phyloP scores from a whole-genome alignment of 1,140 invertebrate species.

The Pseudomyrmex dendroicus region DNA sequence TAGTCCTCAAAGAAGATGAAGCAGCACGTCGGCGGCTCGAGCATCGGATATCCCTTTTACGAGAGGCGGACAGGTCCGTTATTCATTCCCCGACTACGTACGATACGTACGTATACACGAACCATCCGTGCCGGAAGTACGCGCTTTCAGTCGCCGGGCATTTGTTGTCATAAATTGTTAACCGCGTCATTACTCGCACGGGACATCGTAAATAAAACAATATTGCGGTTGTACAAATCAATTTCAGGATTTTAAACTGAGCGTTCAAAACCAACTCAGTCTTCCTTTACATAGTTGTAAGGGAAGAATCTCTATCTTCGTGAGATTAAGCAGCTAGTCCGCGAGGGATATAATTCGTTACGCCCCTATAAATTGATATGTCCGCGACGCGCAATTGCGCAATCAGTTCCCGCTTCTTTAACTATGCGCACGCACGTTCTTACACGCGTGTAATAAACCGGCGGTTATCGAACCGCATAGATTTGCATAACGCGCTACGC shows the following conservation, averaged over 20 bases:
- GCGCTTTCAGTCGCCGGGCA: constrained; percentile 53
- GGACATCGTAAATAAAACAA: constrained; percentile 49
- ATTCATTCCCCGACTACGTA: constrained; percentile 62
- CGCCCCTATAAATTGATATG: constrained; percentile 43
- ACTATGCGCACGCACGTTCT: constrained; percentile 27
- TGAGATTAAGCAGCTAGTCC: constrained; percentile 5
- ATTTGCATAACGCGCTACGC: constrained; percentile 64
- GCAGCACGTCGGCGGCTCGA: constrained; percentile 75
- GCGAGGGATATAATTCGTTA: constrained; percentile 17
- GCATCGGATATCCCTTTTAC: constrained; percentile 68
- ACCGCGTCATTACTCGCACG: constrained; percentile 41
- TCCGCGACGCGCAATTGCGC: constrained; percentile 22
- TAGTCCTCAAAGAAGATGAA: constrained; percentile 78
- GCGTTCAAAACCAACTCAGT: neutral
- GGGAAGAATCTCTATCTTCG: neutral
- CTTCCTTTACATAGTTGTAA: neutral
- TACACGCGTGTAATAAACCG: constrained; percentile 16
- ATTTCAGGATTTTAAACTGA: constrained; percentile 36
- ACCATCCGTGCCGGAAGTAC: constrained; percentile 66
- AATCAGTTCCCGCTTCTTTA: constrained; percentile 29
- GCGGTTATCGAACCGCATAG: constrained; percentile 16
- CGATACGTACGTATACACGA: constrained; percentile 44
- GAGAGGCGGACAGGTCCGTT: constrained; percentile 73
- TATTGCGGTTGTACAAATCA: constrained; percentile 50
- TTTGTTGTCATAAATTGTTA: constrained; percentile 60